Base-by-base conservation (phyloP, 2,797 vertebrate genomes). In the Cirrhinus mrigala region DNA sequence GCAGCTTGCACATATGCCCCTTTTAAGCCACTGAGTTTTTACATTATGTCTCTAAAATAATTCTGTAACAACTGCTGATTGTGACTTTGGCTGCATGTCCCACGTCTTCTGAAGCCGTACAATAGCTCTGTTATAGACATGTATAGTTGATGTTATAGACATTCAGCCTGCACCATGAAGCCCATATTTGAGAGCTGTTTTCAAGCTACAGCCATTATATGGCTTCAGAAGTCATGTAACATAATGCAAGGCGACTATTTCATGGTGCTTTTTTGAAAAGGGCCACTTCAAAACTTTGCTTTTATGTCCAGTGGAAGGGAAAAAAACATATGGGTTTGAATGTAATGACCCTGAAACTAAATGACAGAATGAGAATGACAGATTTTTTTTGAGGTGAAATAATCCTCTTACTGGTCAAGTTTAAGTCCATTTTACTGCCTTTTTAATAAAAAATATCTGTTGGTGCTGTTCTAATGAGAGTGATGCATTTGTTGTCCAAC, bases 1-100 rank as follows among this genome's bases (percentile, higher is more conserved):
- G 92, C 91, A 93, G 92, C 87, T 83, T 90, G 89, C 90, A 90
- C 94, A 93, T 94, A 94, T 93, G 94, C 75, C 79, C 73, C 29
- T 68, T 66, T 62, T 46, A 79, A 85, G 73, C n/a, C 44, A 22
- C 24, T 24, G 44, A 3, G 12, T 37, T 18, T 80, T 62, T 24
- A 11, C 58, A 62, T 27, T 62, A 60, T 12, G 11, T 14, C 58
- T 62, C 58, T 27, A 71, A 68, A 75, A 22, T 24, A 52, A 46
- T 83, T 52, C 7, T 66, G 62, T 33, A 66, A 66, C 64, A 66
- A 33, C 64, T 16, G 18, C 29, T 66, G 62, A 64, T 29, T 29
- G 40, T 44, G 20, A 52, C 48, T 56, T 22, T 56, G 27, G 50
- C 20, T 58, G 52, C 20, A 15, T 16, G 56, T 77, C n/a, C 3